These are phyloP conservation scores for Ernsta delagoae DNA, from an alignment of 2,888 invertebrate genomes.

Conservation along the genomic window DNA sequence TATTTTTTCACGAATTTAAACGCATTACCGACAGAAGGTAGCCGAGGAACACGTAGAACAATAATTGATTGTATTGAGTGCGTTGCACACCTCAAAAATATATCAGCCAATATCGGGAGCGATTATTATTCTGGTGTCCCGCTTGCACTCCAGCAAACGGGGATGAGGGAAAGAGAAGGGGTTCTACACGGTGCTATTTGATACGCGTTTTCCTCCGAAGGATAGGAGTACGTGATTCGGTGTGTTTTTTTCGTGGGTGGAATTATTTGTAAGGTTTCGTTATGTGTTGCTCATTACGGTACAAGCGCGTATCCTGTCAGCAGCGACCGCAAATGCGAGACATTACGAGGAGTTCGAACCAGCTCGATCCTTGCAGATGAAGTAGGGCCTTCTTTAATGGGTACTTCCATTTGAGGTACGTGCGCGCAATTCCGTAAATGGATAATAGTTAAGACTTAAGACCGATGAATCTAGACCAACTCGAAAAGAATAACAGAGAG, in stretches of 20 bases:
- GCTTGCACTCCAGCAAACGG: constrained; percentile 46
- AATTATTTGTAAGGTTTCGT: constrained; percentile 84
- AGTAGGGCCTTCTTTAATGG: constrained; percentile 55
- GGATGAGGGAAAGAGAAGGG: constrained; percentile 57
- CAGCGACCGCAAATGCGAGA: constrained; percentile 80
- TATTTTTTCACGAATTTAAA: constrained; percentile 44
- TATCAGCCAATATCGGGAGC: constrained; percentile 60
- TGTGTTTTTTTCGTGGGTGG: constrained; percentile 81
- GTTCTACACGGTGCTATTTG: constrained; percentile 68
- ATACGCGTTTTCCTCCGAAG: constrained; percentile 83
- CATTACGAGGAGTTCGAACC: constrained; percentile 65
- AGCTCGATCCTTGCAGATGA: constrained; percentile 69
- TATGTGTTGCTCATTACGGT: constrained; percentile 83
- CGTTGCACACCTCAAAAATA: constrained; percentile 75
- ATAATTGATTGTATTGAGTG: constrained; percentile 82
- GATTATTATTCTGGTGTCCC: constrained; percentile 68
- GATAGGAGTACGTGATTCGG: constrained; percentile 82
- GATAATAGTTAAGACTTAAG: constrained; percentile 49
- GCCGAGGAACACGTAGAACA: constrained; percentile 75
- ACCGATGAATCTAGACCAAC: background rate
- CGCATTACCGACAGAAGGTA: constrained; percentile 74
- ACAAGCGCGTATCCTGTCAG: constrained; percentile 81
- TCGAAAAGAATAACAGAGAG: too few relatives aligned
- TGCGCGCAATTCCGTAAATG: constrained; percentile 52
- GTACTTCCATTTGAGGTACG: constrained; percentile 68